Evolutionary conservation across 2,888 invertebrate species (phyloP).

Genomic region (Hydrotaea cyrtoneurina): DNA sequence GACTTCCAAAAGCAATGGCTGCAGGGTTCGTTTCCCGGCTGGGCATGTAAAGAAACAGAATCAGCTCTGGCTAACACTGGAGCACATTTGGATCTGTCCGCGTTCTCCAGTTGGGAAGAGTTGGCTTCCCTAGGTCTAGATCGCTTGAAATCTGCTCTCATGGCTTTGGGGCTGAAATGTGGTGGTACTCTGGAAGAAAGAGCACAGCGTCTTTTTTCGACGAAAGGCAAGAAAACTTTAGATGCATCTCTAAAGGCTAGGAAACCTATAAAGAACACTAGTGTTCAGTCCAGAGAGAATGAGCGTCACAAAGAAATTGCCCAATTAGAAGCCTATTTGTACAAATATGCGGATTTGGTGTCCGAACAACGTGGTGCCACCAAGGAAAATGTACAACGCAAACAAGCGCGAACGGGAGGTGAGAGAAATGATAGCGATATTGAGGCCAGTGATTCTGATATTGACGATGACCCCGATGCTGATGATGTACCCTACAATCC

Average conservation of each 20-base stretch:
- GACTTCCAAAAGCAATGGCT: constrained; percentile 95
- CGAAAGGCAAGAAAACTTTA: constrained; percentile 95
- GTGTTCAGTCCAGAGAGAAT: constrained; percentile 83
- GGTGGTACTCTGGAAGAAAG: constrained; percentile 99
- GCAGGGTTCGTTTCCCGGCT: constrained; percentile 92
- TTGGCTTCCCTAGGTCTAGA: constrained; percentile 97
- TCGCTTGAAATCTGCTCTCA: constrained; percentile 96
- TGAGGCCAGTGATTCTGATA: constrained; percentile 90
- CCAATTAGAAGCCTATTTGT: constrained; percentile 93
- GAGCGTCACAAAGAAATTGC: constrained; percentile 93
- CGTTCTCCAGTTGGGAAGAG: constrained; percentile 98
- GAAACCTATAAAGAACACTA: constrained; percentile 83
- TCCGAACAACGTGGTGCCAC: constrained; percentile 93
- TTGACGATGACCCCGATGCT: constrained; percentile 91
- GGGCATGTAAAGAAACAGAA: constrained; percentile 98
- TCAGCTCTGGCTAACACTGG: constrained; percentile 96
- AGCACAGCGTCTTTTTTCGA: constrained; percentile 96
- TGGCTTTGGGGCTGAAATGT: constrained; percentile 98
- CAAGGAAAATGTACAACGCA: constrained; percentile 98
- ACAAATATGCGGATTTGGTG: constrained; percentile 91
- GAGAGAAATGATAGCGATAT: constrained; percentile 95
- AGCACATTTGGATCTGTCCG: constrained; percentile 98
- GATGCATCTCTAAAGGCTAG: constrained; percentile 96
- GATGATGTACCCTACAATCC: constrained; percentile 99
- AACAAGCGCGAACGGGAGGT: constrained; percentile 97